These are phyloP conservation scores for Pteria penguin DNA, from an alignment of 2,888 invertebrate species.

Conservation along the genomic window DNA sequence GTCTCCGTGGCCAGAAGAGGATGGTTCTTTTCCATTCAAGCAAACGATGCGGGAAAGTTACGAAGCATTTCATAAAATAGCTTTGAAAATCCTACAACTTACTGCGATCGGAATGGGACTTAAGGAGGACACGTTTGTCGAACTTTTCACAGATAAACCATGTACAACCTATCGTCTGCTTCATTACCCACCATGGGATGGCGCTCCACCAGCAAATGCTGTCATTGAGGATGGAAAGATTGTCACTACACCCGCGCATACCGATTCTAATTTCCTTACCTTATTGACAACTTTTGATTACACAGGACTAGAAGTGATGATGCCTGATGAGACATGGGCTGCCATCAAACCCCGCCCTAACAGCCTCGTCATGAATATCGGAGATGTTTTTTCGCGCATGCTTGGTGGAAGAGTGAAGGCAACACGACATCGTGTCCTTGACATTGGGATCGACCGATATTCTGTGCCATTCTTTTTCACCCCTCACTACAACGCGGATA, in stretches of 20 bases:
- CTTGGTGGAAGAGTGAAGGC: conserved; percentile 59
- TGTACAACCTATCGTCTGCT: conserved; percentile 48
- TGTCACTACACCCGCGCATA: conserved; percentile 38
- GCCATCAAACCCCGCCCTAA: conserved; percentile 52
- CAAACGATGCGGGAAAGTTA: conserved; percentile 25
- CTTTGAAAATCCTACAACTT: conserved; percentile 39
- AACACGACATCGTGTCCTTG: conserved; percentile 58
- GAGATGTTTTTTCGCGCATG: conserved; percentile 59
- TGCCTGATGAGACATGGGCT: conserved; percentile 50
- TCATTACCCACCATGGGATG: conserved; percentile 47
- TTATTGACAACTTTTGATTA: conserved; percentile 54
- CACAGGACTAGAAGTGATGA: conserved; percentile 52
- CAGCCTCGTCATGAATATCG: conserved; percentile 63
- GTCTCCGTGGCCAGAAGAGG: conserved; percentile 41
- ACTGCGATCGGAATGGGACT: conserved; percentile 40
- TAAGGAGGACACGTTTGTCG: conserved; percentile 43
- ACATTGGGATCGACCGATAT: conserved; percentile 51
- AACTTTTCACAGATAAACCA: conserved; percentile 38
- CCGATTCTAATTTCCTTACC: conserved; percentile 59
- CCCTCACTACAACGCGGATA: conserved; percentile 53
- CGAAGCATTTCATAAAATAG: conserved; percentile 24
- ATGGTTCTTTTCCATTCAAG: conserved; percentile 33
- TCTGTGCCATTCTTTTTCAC: conserved; percentile 62
- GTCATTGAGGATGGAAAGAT: conserved; percentile 29
- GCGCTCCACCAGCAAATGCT: conserved; percentile 11